Evolutionary conservation across 92 coral and sea anemone species (phyloP), one percentile per base, ranked within the genome.

Genomic region (Siderastrea siderea): DNA sequence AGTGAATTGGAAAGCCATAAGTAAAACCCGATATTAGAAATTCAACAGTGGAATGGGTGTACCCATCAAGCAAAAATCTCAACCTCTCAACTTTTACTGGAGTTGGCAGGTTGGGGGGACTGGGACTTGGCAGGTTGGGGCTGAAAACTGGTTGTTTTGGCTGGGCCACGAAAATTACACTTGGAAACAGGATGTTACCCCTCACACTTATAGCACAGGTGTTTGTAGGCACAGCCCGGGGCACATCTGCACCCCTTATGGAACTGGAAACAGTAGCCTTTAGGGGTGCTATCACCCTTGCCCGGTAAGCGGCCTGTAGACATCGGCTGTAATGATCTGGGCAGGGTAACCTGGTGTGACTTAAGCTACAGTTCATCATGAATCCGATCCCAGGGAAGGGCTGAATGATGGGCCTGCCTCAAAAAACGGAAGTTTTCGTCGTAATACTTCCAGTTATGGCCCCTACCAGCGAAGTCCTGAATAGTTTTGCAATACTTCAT

Each of bases 351-450:
- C 59, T 61, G 50, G 70, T 89, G 89, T 67, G 93, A 78, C 48
- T 78, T 84, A 58, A 90, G 47, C 94, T 85, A 91, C 38, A 91
- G 68, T 60, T 91, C 94, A 64, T 83, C 57, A 82, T 91, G 94
- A 7, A 86, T 87, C 13, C 62, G 47, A 59, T 75, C 85, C 91
- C 91, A 91, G 8, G 84, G 94, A 8, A 91, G 47, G 47, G 87
- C 67, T 11, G 91, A 48, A 16, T 44, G 47, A 15, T 91, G 88
- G 9, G 87, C 3, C 83, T 91, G 94, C 49, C 94, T 44, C 54
- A 91, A 50, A 69, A 73, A 91, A 38, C 94, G 88, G 65, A 91
- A 91, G 57, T 91, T 86, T 60, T 86, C 82, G 45, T 87, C 94
- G 57, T 82, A 91, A 70, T 52, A 87, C 68, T 77, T 62, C 91